Evolutionary conservation across 2,113 vertebrate genomes (phyloP).

Genomic region (Corythornis madagascariensis): DNA sequence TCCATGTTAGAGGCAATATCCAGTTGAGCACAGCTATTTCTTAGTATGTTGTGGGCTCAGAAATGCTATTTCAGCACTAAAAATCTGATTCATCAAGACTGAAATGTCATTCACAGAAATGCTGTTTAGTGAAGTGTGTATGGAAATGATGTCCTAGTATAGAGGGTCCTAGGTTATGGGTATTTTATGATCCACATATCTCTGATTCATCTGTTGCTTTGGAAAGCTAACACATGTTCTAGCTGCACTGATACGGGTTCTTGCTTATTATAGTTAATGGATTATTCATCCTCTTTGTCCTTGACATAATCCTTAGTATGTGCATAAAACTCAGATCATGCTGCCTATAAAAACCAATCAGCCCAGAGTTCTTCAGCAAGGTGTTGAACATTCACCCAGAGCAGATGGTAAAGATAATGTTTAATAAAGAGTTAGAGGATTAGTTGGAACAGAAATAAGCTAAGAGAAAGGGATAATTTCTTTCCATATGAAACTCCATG

Average conservation of each 20-base stretch:
- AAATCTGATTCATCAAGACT: slow-evolving; percentile 54
- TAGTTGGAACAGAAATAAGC: slow-evolving; percentile 75
- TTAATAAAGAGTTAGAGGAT: slow-evolving; percentile 82
- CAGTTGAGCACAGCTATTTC: slow-evolving; percentile 52
- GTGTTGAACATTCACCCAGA: slow-evolving; percentile 68
- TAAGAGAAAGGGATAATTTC: slow-evolving; percentile 75
- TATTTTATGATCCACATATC: slow-evolving; percentile 60
- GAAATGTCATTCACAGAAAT: slow-evolving; percentile 56
- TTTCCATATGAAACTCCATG: slow-evolving; percentile 75
- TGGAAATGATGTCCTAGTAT: slow-evolving; percentile 46
- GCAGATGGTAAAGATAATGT: slow-evolving; percentile 83
- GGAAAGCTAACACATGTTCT: slow-evolving; percentile 71
- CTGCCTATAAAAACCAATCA: slow-evolving; percentile 76
- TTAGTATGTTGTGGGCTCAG: slow-evolving; percentile 53
- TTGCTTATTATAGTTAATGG: slow-evolving; percentile 79
- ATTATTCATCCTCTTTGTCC: slow-evolving; percentile 79
- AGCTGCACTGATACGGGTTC: slow-evolving; percentile 65
- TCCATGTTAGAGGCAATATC: neutral
- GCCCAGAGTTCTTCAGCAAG: slow-evolving; percentile 68
- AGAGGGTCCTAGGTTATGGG: slow-evolving; percentile 5
- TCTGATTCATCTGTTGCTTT: slow-evolving; percentile 69
- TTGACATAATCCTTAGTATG: slow-evolving; percentile 77
- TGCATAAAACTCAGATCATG: slow-evolving; percentile 76
- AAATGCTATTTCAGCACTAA: slow-evolving; percentile 66
- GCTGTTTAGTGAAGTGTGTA: slow-evolving; percentile 34